Evolutionary conservation across 2,113 vertebrate species (phyloP), one percentile per base, ranked within the genome.

Genomic region (Bagarius yarrelli): DNA sequence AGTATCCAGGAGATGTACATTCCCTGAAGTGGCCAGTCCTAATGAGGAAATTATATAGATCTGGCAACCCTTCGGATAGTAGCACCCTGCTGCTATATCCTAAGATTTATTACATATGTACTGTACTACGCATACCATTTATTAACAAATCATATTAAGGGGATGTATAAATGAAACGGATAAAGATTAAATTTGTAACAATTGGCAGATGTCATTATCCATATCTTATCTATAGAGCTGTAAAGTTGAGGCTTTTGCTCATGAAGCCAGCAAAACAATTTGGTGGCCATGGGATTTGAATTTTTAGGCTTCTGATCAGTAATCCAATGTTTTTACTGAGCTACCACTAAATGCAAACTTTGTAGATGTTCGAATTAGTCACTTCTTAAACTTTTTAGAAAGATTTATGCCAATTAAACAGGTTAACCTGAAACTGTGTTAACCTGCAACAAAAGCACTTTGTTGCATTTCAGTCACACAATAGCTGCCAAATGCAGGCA

Each of bases 381-480:
- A 67, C 69, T 19, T 56, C 50, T 57, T 50, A 83, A 32, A 73
- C 44, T 34, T 77, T 79, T 64, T 82, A 79, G 79, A 72, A 71
- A 78, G 66, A 78, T 60, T 47, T 44, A n/a, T 30, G 53, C 32
- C 55, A 82, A 60, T 8, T 82, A 83, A 66, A 76, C 40, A 80
- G 82, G 32, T 71, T 57, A 75, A 56, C 30, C 66, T 19, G 47
- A 56, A 44, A 72, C 69, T 50, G 52, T 27, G 77, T 47, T 44
- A 32, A 77, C 32, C 55, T 44, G 71, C 70, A 85, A 87, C 77
- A 84, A 83, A 87, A 80, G 66, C 79, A 73, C 63, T 81, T 79
- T 50, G 36, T 36, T 78, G 30, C 77, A 60, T 55, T 56, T 84
- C 73, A 30, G 63, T 70, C 69, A 67, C 78, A 79, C 57, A 66